Percentiles rank a stretch among this genome's conserved stretches.
phyloP scores from a whole-genome alignment of 1,140 invertebrate species.

The Zaprionus africanus region DNA sequence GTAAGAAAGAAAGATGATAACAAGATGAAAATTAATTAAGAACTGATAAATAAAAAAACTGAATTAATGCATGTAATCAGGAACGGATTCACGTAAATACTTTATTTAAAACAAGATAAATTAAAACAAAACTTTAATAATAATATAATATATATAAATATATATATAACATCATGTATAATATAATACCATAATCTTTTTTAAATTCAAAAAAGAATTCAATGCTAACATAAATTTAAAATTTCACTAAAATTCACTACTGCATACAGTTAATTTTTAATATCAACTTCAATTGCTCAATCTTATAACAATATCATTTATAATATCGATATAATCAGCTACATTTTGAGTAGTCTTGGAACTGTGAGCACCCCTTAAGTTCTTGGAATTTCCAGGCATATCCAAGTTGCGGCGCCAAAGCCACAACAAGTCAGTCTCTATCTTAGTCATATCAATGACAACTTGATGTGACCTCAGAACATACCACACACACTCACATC shows the following conservation, averaged over 20 bases:
- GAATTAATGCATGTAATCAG: no score
- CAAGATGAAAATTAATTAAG: background rate
- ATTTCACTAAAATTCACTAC: background rate
- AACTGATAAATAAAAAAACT: no score
- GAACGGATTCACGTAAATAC: no score
- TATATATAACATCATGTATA: no score
- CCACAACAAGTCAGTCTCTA: background rate
- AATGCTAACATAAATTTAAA: background rate
- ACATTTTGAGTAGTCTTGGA: background rate
- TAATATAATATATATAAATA: no score
- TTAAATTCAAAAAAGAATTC: no score
- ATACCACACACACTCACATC: background rate
- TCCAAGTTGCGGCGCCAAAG: background rate
- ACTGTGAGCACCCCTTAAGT: background rate
- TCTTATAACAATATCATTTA: slow-evolving; percentile 2
- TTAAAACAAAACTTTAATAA: no score
- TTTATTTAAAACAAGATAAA: no score
- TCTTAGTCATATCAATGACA: slow-evolving; percentile 38
- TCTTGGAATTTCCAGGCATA: background rate
- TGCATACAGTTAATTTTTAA: background rate
- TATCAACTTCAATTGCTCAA: background rate
- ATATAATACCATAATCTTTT: no score
- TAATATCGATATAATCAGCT: background rate
- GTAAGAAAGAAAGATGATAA: background rate
- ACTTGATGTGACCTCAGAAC: slow-evolving; percentile 2